phyloP scores from a whole-genome alignment of 2,888 invertebrate species.

The Cephus rjabovi region DNA sequence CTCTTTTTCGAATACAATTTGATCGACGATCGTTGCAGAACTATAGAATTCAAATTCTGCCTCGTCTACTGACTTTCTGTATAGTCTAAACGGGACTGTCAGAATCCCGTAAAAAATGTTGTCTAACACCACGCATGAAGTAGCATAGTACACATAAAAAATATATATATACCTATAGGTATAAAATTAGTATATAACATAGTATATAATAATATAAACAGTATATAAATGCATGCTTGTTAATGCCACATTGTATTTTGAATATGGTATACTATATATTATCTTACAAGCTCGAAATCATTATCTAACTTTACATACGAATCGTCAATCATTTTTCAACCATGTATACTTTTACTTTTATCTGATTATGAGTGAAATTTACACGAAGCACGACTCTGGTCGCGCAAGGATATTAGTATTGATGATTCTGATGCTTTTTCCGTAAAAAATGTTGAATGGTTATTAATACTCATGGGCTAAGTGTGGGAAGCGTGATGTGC shows the following conservation, averaged over 20 bases:
- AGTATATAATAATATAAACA: too few species aligned
- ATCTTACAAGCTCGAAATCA: not conserved
- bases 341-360: not conserved
- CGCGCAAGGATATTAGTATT: too few species aligned
- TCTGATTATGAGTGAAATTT: not conserved
- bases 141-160: too few species aligned
- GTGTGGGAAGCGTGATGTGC: too few species aligned
- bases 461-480: too few species aligned
- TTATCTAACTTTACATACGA: not conserved
- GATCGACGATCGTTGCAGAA: not conserved
- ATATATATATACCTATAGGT: not conserved
- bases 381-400: not conserved
- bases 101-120: not conserved
- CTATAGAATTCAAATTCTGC: not conserved
- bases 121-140: not conserved
- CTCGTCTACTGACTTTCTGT: not conserved
- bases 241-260: not conserved
- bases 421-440: not conserved
- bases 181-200: not conserved
- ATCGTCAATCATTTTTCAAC: not conserved
- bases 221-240: too few species aligned
- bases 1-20: not conserved
- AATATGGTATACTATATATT: not conserved
- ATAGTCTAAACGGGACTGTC: not conserved
- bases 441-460: not conserved